Percentiles rank a stretch among this genome's conserved stretches.
These are phyloP conservation scores for Battus philenor DNA, from an alignment of 1,140 invertebrate genomes.

Conservation along the genomic window DNA sequence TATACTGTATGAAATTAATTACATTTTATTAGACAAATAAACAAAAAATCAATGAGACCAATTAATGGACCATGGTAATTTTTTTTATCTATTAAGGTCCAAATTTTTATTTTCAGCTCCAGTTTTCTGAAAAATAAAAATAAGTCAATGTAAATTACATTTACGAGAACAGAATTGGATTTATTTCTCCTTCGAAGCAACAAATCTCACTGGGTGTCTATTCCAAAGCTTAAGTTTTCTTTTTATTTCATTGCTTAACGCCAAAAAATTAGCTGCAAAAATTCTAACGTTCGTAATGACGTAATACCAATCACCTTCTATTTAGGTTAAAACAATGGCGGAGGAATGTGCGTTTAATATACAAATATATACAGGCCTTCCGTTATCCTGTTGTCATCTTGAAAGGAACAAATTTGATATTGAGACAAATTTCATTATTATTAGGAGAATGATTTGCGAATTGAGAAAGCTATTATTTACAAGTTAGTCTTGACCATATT, in stretches of 20 bases:
- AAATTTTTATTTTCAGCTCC: not conserved
- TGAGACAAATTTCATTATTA: too few species aligned
- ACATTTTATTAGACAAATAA: too few species aligned
- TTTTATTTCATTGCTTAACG: constrained; percentile 63
- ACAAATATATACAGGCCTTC: not conserved
- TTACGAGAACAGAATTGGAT: too few species aligned
- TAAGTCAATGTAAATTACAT: too few species aligned
- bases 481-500: constrained; percentile 30
- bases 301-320: constrained; percentile 55
- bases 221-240: constrained; percentile 65
- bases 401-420: not conserved
- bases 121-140: too few species aligned
- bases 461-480: too few species aligned
- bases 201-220: constrained; percentile 62
- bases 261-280: constrained; percentile 69
- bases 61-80: constrained; percentile 5
- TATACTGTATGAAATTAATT: constrained; percentile 1
- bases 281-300: constrained; percentile 57
- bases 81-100: constrained; percentile 2
- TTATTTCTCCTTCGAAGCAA: too few species aligned
- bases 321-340: constrained; percentile 49
- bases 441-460: too few species aligned
- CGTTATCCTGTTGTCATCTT: constrained; percentile 2
- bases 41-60: constrained; percentile 11
- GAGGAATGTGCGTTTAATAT: constrained; percentile 27